phyloP scores from a whole-genome alignment of 2,113 vertebrate genomes.

The Triplophysa tibetana region DNA sequence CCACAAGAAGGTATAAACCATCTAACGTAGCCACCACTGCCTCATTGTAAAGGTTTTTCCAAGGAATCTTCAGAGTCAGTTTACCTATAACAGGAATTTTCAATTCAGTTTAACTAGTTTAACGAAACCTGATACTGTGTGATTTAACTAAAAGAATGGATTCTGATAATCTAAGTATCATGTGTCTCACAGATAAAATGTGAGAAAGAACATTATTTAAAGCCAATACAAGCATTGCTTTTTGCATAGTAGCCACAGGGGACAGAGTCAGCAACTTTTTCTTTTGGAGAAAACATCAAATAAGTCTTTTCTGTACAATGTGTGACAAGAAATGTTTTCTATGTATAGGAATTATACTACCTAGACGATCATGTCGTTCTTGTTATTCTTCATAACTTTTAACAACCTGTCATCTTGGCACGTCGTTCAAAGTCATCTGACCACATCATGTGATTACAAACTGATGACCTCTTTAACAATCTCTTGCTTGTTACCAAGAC shows the following conservation, averaged over 20 bases:
- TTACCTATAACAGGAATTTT: conserved; percentile 78
- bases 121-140: neutral
- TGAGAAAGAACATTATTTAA: neutral
- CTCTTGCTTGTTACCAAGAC: neutral
- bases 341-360: neutral
- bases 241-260: no score
- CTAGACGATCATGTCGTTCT: neutral
- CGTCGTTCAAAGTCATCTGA: conserved; percentile 26
- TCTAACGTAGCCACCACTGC: conserved; percentile 93
- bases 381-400: conserved; percentile 8
- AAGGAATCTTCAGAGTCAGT: conserved; percentile 96
- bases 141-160: neutral
- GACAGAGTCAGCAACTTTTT: no score
- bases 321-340: neutral
- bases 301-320: neutral
- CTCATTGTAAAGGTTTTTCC: conserved; percentile 97
- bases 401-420: conserved; percentile 5
- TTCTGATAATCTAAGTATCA: neutral
- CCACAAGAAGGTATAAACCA: conserved; percentile 90
- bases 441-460: conserved; percentile 21
- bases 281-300: neutral
- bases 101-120: neutral
- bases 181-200: conserved; percentile 3
- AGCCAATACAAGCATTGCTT: neutral
- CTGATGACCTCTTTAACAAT: conserved; percentile 4